Conservation (phyloP, 2,113 vertebrate species). For the Sinocyclocheilus anophthalmus region DNA sequence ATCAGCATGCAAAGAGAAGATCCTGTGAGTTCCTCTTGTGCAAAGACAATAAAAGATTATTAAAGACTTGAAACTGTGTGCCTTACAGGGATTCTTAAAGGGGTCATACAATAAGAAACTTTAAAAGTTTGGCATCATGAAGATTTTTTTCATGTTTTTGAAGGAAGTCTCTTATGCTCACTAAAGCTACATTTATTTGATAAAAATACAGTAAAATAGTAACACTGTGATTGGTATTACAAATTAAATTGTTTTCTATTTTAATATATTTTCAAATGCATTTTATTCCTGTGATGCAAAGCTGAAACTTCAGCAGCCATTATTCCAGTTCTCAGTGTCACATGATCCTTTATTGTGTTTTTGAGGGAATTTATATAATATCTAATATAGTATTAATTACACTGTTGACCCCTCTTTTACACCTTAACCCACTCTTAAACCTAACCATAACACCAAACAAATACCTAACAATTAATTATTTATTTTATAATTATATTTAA, state of each 20-base stretch:
- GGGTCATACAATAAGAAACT: too few relatives aligned
- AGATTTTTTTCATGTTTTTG: neutral
- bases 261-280: too few relatives aligned
- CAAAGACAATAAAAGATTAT: neutral
- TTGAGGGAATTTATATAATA: too few relatives aligned
- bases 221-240: neutral
- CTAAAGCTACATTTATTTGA: neutral
- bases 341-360: neutral
- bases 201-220: neutral
- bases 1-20: constrained; percentile 30
- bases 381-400: too few relatives aligned
- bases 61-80: neutral
- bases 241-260: too few relatives aligned
- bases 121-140: neutral
- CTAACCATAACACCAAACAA: too few relatives aligned
- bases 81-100: neutral
- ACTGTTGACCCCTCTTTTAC: too few relatives aligned
- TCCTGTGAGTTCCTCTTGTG: constrained; percentile 30
- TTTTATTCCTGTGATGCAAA: neutral
- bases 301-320: neutral
- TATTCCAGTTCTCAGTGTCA: neutral
- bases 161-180: neutral
- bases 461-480: too few relatives aligned
- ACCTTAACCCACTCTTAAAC: too few relatives aligned
- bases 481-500: too few relatives aligned